A percentile compares a stretch with the other conserved stretches of the same genome.
Conservation (phyloP, 64 coral and sea anemone genomes). For the Hydrozoanthus tunicans region DNA sequence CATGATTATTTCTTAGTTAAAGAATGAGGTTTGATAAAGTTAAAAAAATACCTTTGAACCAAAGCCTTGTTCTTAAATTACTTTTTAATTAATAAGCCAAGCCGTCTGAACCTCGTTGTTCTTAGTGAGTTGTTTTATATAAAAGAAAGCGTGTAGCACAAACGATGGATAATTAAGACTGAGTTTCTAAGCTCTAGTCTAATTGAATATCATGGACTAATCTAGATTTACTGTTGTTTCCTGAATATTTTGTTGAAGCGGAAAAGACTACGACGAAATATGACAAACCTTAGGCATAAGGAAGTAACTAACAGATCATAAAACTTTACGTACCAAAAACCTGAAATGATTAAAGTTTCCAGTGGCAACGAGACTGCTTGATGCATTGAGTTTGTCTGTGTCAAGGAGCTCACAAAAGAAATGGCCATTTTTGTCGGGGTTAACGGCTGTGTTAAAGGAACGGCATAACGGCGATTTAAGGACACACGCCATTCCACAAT, state of each 20-base stretch:
- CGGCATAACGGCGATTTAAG: background rate
- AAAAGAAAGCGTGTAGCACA: too few relatives aligned
- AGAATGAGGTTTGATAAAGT: too few relatives aligned
- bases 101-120: too few relatives aligned
- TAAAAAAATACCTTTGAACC: too few relatives aligned
- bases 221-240: too few relatives aligned
- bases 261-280: too few relatives aligned
- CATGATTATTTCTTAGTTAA: too few relatives aligned
- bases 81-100: too few relatives aligned
- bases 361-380: background rate
- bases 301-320: background rate
- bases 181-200: background rate
- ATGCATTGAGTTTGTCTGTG: background rate
- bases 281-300: background rate
- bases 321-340: background rate
- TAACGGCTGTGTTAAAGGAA: background rate
- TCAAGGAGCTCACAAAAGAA: background rate
- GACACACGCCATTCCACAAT: background rate
- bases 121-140: too few relatives aligned
- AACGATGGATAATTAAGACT: background rate
- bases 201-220: too few relatives aligned
- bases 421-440: background rate
- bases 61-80: too few relatives aligned
- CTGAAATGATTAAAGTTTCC: background rate
- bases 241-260: too few relatives aligned